These are phyloP conservation scores for Yoshiicerus persimilis DNA, from an alignment of 1,140 invertebrate species.

Conservation along the genomic window DNA sequence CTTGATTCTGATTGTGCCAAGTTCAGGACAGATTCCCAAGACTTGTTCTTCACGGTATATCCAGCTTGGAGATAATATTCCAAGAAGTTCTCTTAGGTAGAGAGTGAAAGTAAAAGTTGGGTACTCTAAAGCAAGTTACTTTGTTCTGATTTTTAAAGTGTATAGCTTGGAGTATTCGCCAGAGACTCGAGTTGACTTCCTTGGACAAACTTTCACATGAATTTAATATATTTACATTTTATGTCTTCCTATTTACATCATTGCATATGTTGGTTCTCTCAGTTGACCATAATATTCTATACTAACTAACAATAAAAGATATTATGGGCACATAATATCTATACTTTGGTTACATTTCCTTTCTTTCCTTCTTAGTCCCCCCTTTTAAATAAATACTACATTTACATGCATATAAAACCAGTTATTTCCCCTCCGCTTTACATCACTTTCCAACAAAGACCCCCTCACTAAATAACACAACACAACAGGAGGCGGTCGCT, in stretches of 20 bases:
- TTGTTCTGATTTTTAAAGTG: not conserved
- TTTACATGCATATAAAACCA: not conserved
- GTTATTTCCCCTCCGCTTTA: not conserved
- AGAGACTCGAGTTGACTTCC: not conserved
- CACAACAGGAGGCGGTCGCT: not conserved
- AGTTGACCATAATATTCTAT: not conserved
- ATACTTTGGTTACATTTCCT: not conserved
- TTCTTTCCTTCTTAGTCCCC: not conserved
- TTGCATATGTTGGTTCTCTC: not conserved
- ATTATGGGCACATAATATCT: not conserved
- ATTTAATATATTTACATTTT: not conserved
- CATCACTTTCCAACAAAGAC: not conserved
- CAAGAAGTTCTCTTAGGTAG: not conserved
- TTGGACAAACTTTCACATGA: not conserved
- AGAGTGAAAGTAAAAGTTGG: not conserved
- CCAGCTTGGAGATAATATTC: not conserved
- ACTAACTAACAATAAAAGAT: not conserved
- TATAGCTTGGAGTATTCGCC: too few relatives aligned
- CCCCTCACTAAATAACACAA: not conserved
- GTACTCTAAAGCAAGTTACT: not conserved
- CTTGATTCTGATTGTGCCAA: conserved; percentile 16
- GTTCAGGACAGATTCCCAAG: not conserved
- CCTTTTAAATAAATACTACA: not conserved
- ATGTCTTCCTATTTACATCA: not conserved
- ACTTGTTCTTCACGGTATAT: not conserved